A percentile compares a stretch with the other conserved stretches of the same genome.
These are phyloP conservation scores for Pomatorhinus ruficollis DNA, from an alignment of 2,113 vertebrate genomes.

Conservation along the genomic window DNA sequence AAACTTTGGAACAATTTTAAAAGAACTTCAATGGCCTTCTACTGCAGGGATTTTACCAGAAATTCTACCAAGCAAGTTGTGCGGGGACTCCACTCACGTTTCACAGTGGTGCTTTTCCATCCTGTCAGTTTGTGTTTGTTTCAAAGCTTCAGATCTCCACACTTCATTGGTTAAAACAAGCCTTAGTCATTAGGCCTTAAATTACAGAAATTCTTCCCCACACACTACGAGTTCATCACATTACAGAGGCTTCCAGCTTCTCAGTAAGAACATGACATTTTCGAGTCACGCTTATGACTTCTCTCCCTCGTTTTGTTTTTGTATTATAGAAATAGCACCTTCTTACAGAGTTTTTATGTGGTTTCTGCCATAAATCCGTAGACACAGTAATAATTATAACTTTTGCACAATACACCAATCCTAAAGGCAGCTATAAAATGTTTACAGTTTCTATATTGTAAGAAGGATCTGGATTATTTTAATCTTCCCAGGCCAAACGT, in stretches of 20 bases:
- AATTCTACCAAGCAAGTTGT: conserved; percentile 82
- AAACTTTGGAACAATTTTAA: conserved; percentile 65
- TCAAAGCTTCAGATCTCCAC: conserved; percentile 73
- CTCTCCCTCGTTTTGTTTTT: conserved; percentile 73
- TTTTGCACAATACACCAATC: conserved; percentile 95
- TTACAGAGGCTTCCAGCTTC: conserved; percentile 75
- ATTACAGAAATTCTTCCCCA: conserved; percentile 73
- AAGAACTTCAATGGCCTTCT: conserved; percentile 77
- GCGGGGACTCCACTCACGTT: conserved; percentile 77
- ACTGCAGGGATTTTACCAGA: conserved; percentile 94
- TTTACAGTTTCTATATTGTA: conserved; percentile 85
- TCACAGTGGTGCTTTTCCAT: conserved; percentile 91
- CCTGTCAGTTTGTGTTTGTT: conserved; percentile 79
- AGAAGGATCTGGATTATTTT: conserved; percentile 80
- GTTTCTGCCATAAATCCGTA: conserved; percentile 80
- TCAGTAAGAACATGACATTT: conserved; percentile 71
- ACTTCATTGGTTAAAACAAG: conserved; percentile 75
- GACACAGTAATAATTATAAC: conserved; percentile 82
- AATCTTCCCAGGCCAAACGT: conserved; percentile 80
- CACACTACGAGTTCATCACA: conserved; percentile 75
- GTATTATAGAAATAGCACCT: conserved; percentile 81
- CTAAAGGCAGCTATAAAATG: conserved; percentile 95
- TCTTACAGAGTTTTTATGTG: conserved; percentile 82
- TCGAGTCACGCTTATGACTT: conserved; percentile 57
- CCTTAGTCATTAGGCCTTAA: conserved; percentile 82